phyloP scores from a whole-genome alignment of 2,888 invertebrate genomes.

The Rhogogaster chlorosoma region DNA sequence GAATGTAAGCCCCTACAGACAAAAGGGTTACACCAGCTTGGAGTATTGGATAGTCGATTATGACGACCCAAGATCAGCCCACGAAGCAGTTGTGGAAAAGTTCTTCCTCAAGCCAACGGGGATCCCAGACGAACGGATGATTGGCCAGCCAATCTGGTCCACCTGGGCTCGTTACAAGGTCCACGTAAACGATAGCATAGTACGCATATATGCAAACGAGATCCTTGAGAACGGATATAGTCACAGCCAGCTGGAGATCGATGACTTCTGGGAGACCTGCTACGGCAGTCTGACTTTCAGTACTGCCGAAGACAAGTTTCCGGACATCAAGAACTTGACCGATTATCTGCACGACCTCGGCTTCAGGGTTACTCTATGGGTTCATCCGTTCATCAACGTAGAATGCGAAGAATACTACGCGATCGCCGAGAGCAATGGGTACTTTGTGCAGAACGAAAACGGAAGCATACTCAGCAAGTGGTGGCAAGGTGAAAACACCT shows the following conservation, averaged over 20 bases:
- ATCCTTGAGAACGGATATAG: constrained; percentile 79
- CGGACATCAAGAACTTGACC: constrained; percentile 79
- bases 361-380: constrained; percentile 83
- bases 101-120: constrained; percentile 81
- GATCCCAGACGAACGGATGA: constrained; percentile 80
- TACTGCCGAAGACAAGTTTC: constrained; percentile 80
- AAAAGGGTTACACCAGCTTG: constrained; percentile 65
- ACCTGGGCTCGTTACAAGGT: constrained; percentile 83
- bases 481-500: constrained; percentile 79
- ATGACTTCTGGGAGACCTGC: constrained; percentile 84
- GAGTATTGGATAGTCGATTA: constrained; percentile 83
- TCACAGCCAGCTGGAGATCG: constrained; percentile 82
- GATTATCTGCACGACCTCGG: constrained; percentile 77
- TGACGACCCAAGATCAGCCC: constrained; percentile 81
- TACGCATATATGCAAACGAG: constrained; percentile 79
- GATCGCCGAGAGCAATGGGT: constrained; percentile 70
- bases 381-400: constrained; percentile 83
- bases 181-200: constrained; percentile 79
- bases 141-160: constrained; percentile 84
- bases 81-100: constrained; percentile 82
- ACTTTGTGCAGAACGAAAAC: constrained; percentile 79
- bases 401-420: constrained; percentile 76
- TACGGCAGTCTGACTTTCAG: constrained; percentile 82
- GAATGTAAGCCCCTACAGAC: constrained; percentile 33
- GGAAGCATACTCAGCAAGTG: constrained; percentile 78